Base-by-base conservation (phyloP, 2,113 vertebrate species). In the Pelecanoides urinatrix region DNA sequence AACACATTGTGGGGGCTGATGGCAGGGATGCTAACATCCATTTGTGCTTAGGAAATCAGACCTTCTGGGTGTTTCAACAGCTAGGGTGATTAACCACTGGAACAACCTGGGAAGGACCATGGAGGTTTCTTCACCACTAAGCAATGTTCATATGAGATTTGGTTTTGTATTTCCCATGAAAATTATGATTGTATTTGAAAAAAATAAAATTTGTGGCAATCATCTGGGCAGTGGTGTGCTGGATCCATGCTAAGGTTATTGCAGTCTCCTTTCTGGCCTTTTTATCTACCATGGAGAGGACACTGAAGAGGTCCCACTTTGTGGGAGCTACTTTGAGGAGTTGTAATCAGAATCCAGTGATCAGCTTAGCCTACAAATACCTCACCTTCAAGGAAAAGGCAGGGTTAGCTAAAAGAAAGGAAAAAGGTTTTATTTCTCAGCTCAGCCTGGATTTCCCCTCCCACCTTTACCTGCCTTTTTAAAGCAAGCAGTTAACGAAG, bases 51-150 rank as follows among this genome's bases (percentile, higher is more conserved):
- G 55, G 38, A 78, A 78, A 38, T 88, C 17, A 81, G 32, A 66
- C 14, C 21, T 71, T 55, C 26, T 1, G 5, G 26, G 4, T 2
- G 0, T 63, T 91, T 61, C n/a, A 63, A 2, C 9, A 44, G 6
- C 49, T 50, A 13, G 18, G 8, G 8, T n/a, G 23, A 53, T 55
- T 90, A 58, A 90, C 8, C 23, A 21, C 36, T 36, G n/a, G n/a
- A 86, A 40, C 30, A 84, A 62, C 10, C 38, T 26, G 23, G 4
- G 16, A 83, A 76, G 34, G 6, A 61, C 6, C 13, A 56, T 1
- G 4, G 49, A 55, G 36, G 19, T 61, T 83, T 44, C 58, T 62
- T 40, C 16, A 52, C 29, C n/a, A 72, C 5, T 13, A 59, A 87
- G 26, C 8, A 30, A 73, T 17, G 8, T 44, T 56, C 20, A 30